Evolutionary conservation across 1,140 invertebrate genomes (phyloP).

Genomic region (Anthonomus grandis): DNA sequence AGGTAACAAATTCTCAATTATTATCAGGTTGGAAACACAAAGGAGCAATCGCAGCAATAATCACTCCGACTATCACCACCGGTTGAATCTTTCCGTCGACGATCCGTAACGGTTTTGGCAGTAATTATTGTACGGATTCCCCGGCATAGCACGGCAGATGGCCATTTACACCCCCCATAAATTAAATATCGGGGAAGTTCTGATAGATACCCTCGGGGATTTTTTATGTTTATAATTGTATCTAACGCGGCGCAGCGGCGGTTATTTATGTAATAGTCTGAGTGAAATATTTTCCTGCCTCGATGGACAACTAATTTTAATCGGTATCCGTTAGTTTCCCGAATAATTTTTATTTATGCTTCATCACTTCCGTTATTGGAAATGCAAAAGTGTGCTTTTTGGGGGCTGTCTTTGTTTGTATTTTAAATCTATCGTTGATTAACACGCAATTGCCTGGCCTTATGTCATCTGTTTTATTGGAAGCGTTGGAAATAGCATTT

Average conservation of each 20-base stretch:
- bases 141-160: constrained; percentile 23
- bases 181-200: constrained; percentile 29
- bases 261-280: constrained; percentile 21
- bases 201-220: constrained; percentile 28
- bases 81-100: constrained; percentile 14
- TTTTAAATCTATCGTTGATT: no score
- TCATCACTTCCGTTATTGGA: constrained; percentile 19
- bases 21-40: no score
- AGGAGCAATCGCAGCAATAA: no score
- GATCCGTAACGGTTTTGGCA: constrained; percentile 24
- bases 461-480: no score
- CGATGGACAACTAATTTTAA: constrained; percentile 14
- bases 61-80: constrained; percentile 13
- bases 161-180: constrained; percentile 28
- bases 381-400: background rate
- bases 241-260: no score
- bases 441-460: no score
- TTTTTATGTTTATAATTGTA: constrained; percentile 28
- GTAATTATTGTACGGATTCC: constrained; percentile 25
- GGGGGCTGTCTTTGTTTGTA: constrained; percentile 10
- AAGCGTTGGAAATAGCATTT: no score
- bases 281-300: constrained; percentile 21
- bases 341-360: constrained; percentile 21
- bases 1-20: no score
- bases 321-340: constrained; percentile 22